phyloP scores from a whole-genome alignment of 2,888 invertebrate species.

The Aphidius colemani region DNA sequence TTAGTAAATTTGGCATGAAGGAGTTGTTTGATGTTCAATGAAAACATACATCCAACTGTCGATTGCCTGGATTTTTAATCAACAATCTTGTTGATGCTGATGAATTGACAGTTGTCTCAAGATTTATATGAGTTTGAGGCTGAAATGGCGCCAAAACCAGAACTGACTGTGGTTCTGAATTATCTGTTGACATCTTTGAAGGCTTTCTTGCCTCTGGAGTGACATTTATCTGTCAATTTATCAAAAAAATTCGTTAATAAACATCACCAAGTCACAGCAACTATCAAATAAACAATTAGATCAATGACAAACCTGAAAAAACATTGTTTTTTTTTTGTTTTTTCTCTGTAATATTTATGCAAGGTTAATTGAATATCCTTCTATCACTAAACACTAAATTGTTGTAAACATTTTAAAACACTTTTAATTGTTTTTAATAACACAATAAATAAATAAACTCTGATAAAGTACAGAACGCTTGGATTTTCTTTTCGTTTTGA shows the following conservation, averaged over 20 bases:
- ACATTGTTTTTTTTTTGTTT: constrained; percentile 30
- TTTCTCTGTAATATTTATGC: no score
- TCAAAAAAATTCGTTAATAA: neutral
- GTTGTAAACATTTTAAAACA: no score
- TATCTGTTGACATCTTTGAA: constrained; percentile 9
- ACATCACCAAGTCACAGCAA: neutral
- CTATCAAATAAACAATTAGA: neutral
- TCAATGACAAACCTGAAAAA: constrained; percentile 38
- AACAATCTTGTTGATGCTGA: constrained; percentile 37
- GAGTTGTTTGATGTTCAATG: neutral
- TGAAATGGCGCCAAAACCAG: constrained; percentile 52
- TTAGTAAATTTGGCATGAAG: neutral
- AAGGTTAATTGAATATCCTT: no score
- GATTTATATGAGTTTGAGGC: constrained; percentile 44
- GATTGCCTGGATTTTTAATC: constrained; percentile 42
- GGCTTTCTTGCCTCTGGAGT: constrained; percentile 32
- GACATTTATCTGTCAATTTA: constrained; percentile 29
- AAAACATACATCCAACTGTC: constrained; percentile 38
- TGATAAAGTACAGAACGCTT: no score
- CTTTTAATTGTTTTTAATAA: no score
- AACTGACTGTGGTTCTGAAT: constrained; percentile 24
- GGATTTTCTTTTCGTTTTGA: no score
- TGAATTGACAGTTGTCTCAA: constrained; percentile 43
- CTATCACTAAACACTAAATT: no score
- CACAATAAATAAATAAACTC: no score